phyloP scores from a whole-genome alignment of 2,888 invertebrate genomes.

The Orthosia cruda region DNA sequence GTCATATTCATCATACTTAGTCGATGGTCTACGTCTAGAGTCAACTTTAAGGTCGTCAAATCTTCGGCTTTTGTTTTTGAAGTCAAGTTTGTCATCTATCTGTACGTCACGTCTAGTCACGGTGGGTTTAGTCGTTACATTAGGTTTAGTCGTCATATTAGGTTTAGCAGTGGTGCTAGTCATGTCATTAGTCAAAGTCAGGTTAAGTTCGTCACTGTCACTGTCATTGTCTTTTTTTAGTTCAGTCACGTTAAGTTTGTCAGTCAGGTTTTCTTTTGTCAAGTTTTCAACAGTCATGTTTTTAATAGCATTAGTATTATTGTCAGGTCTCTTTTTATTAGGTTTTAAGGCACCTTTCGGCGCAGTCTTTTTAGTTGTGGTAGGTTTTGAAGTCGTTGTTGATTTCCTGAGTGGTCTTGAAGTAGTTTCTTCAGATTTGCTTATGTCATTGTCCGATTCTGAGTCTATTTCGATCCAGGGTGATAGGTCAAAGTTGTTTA shows the following conservation, averaged over 20 bases:
- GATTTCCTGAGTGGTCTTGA: slow-evolving; percentile 74
- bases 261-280: slow-evolving; percentile 56
- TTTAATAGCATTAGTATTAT: slow-evolving; percentile 71
- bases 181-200: slow-evolving; percentile 70
- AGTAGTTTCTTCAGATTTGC: slow-evolving; percentile 82
- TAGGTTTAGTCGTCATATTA: slow-evolving; percentile 64
- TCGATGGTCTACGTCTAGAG: slow-evolving; percentile 79
- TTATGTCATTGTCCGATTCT: slow-evolving; percentile 84
- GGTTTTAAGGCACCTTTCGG: slow-evolving; percentile 65
- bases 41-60: slow-evolving; percentile 79
- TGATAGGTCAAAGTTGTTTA: slow-evolving; percentile 92
- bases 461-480: slow-evolving; percentile 92
- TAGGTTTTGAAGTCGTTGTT: slow-evolving; percentile 71
- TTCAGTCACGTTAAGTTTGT: slow-evolving; percentile 70
- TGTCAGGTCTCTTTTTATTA: slow-evolving; percentile 70
- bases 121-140: slow-evolving; percentile 68
- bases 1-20: slow-evolving; percentile 80
- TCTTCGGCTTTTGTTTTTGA: slow-evolving; percentile 88
- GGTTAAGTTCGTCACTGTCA: slow-evolving; percentile 70
- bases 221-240: slow-evolving; percentile 63
- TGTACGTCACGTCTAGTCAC: slow-evolving; percentile 73
- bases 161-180: slow-evolving; percentile 53
- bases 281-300: slow-evolving; percentile 70
- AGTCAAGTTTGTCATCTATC: slow-evolving; percentile 93
- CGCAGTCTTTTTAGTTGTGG: slow-evolving; percentile 75